Conservation (phyloP, 2,888 invertebrate genomes). For the Heteromurus nitidus region DNA sequence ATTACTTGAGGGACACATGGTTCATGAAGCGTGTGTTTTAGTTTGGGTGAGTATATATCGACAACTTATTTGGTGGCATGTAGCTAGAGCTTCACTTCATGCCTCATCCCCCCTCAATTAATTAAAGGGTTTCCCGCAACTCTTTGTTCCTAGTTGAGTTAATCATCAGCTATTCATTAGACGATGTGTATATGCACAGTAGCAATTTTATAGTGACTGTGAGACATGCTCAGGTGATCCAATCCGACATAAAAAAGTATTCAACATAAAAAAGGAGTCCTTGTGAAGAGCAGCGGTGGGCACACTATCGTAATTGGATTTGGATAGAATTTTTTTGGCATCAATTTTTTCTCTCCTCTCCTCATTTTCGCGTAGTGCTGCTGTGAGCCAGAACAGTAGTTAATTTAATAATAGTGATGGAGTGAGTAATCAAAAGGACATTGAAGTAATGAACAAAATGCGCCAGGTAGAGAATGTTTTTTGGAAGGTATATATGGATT, state of each 20-base stretch:
- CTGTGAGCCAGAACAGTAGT: no score
- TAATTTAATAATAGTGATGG: no score
- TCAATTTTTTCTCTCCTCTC: no score
- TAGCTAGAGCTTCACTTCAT: constrained; percentile 38
- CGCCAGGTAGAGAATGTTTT: background rate
- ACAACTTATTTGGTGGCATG: background rate
- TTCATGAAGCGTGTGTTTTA: background rate
- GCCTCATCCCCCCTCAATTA: constrained; percentile 46
- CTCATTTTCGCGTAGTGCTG: no score
- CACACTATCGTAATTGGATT: constrained; percentile 33
- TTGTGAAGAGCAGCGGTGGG: background rate
- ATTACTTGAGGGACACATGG: constrained; percentile 14
- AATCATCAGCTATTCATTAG: background rate
- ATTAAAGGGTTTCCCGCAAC: constrained; percentile 26
- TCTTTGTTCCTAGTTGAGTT: constrained; percentile 8
- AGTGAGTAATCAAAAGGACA: no score
- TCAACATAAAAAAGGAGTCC: constrained; percentile 17
- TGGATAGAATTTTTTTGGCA: constrained; percentile 17
- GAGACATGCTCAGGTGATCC: background rate
- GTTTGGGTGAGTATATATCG: background rate
- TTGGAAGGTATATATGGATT: constrained; percentile 13
- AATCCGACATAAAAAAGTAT: background rate
- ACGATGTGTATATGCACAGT: no score
- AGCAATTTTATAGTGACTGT: background rate
- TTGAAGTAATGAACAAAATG: no score